A percentile compares a stretch with the other conserved stretches of the same genome.
These are phyloP conservation scores for Lytechinus pictus DNA, from an alignment of 35 echinoderm and acorn worm genomes.

Conservation along the genomic window DNA sequence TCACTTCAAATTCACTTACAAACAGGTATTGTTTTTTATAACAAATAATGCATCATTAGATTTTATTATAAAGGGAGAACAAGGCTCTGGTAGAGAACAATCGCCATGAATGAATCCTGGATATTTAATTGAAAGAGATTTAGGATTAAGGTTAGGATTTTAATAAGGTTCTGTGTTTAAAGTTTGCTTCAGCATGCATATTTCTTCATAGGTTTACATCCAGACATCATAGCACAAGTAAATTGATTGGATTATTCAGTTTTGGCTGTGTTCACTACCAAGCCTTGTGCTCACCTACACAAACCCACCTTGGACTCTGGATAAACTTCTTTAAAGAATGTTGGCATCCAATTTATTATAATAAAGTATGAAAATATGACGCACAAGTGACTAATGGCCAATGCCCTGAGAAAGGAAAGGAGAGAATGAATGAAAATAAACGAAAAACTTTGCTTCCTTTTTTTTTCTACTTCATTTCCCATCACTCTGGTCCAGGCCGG, in stretches of 20 bases:
- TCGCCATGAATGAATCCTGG: too few relatives aligned
- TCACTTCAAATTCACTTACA: background rate
- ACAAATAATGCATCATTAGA: background rate
- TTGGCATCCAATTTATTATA: conserved; percentile 75
- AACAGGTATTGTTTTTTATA: background rate
- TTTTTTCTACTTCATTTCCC: background rate
- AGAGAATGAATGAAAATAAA: conserved; percentile 30
- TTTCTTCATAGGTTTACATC: too few relatives aligned
- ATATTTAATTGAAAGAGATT: too few relatives aligned
- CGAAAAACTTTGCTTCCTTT: background rate
- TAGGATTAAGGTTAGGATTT: too few relatives aligned
- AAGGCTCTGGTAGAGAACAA: background rate
- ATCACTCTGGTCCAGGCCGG: background rate
- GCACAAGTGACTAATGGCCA: conserved; percentile 65
- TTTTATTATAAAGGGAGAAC: background rate
- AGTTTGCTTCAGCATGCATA: too few relatives aligned
- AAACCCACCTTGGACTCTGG: conserved; percentile 73
- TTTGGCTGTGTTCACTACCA: background rate
- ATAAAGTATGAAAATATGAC: conserved; percentile 73
- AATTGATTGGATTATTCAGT: background rate
- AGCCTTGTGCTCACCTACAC: background rate
- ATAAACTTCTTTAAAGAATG: conserved; percentile 81
- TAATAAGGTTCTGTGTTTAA: too few relatives aligned
- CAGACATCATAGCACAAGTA: too few relatives aligned
- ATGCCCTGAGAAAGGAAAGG: conserved; percentile 63